Evolutionary conservation across 2,797 vertebrate species (phyloP), one percentile per base, ranked within the genome.

Genomic region (Lithobates pipiens): DNA sequence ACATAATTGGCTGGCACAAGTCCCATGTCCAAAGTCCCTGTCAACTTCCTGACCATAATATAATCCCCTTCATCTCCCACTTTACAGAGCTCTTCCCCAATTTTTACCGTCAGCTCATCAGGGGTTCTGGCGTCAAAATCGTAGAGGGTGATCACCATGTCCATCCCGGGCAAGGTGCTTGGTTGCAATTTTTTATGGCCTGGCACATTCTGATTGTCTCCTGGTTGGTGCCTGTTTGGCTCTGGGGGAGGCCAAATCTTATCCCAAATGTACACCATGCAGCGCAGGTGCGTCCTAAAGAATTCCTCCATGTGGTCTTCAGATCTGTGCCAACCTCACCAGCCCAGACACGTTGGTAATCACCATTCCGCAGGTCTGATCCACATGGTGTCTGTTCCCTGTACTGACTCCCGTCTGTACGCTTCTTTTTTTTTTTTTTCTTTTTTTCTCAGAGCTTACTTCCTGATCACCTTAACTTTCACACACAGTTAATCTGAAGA

Each of bases 21-120:
- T 10, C 97, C 97, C 57, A 92, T 89, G 88, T 96, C 89, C 61
- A 95, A 93, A 0, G 91, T 92, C 0, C 96, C 96, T 0, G 95
- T 96, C 15, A 97, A 94, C 88, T 95, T 95, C 88, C 94, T 95
- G 80, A 96, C 97, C 10, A 96, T 82, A 27, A 98, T 94, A 88
- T 95, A 97, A 0, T 95, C 93, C 0, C 96, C 96, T 36, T 97
- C 94, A 87, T 97, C 96, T 88, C 94, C 93, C 77, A 97, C 93
- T 72, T 96, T 95, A 1, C 93, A 96, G 88, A 98, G 94, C 83
- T 95, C 95, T 90, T 98, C 97, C 2, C 98, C 96, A 11, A 94
- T 93, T 50, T 90, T 92, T 79, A 97, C 93, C 1, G 95, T 96
- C 89, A 98, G 93, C 89, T 99, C 96, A 23, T 95, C 94, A 0